Percentiles rank a stretch among this genome's conserved stretches.
phyloP scores from a whole-genome alignment of 2,888 invertebrate genomes.

The Drosophila buzzatii region DNA sequence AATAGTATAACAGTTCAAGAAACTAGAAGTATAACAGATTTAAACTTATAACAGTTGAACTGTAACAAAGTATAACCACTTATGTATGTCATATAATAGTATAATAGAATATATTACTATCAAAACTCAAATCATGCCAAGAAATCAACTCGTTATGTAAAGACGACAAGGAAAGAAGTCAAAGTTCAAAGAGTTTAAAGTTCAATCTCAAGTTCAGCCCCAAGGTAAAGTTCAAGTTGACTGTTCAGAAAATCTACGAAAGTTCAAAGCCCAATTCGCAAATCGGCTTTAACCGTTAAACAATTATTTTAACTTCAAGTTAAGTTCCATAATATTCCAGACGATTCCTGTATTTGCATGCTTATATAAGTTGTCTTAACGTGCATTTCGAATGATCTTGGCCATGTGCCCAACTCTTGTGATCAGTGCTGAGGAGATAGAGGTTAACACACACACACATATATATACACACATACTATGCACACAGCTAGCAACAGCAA shows the following conservation, averaged over 20 bases:
- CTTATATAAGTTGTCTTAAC: too few relatives aligned
- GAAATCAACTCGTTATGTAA: neutral
- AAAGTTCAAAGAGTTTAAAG: neutral
- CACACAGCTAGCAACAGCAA: conserved; percentile 15
- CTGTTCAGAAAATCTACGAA: neutral
- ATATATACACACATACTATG: neutral
- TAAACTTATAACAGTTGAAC: neutral
- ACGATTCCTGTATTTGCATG: neutral
- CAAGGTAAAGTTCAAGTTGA: neutral
- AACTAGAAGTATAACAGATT: neutral
- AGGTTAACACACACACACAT: conserved; percentile 21
- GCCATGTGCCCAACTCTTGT: conserved; percentile 36
- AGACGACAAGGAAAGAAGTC: neutral
- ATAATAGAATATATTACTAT: neutral
- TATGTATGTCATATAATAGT: neutral
- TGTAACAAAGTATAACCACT: neutral
- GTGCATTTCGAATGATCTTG: conserved; percentile 18
- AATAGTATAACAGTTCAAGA: neutral
- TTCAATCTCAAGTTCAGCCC: neutral
- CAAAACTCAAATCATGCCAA: neutral
- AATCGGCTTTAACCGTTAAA: neutral
- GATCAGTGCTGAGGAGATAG: conserved; percentile 15
- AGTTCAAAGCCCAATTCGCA: too few relatives aligned
- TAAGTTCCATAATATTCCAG: neutral
- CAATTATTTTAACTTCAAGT: neutral